phyloP scores from a whole-genome alignment of 2,797 vertebrate genomes.

The Trematomus bernacchii region DNA sequence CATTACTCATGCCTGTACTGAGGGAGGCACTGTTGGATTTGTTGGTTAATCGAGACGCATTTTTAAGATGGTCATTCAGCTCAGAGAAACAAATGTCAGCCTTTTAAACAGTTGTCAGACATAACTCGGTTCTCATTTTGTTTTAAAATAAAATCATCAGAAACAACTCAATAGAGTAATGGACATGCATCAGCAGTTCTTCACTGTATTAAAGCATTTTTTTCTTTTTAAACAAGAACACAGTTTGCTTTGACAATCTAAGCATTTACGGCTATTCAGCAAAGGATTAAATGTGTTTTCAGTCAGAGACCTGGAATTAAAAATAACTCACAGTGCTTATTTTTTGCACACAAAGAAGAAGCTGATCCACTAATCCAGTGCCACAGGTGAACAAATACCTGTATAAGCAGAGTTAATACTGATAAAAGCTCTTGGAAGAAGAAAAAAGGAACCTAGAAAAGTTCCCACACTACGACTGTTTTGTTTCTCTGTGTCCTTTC shows the following conservation, averaged over 20 bases:
- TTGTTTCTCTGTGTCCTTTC: slow-evolving; percentile 79
- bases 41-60: slow-evolving; percentile 25
- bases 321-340: slow-evolving; percentile 63
- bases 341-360: slow-evolving; percentile 70
- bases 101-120: slow-evolving; percentile 33
- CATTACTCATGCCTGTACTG: slow-evolving; percentile 68
- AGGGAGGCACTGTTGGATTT: slow-evolving; percentile 82
- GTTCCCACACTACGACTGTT: slow-evolving; percentile 87
- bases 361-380: slow-evolving; percentile 73
- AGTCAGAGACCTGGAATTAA: slow-evolving; percentile 54
- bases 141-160: slow-evolving; percentile 4
- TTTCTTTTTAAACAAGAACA: slow-evolving; percentile 39
- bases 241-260: slow-evolving; percentile 41
- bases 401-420: slow-evolving; percentile 83
- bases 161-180: neutral
- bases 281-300: slow-evolving; percentile 65
- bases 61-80: slow-evolving; percentile 24
- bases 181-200: slow-evolving; percentile 20
- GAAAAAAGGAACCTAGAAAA: slow-evolving; percentile 79
- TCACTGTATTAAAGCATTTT: slow-evolving; percentile 14
- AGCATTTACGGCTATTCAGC: slow-evolving; percentile 54
- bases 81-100: neutral
- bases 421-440: slow-evolving; percentile 82
- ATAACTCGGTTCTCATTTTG: slow-evolving; percentile 7
- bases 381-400: slow-evolving; percentile 86